Evolutionary conservation across 2,113 vertebrate genomes (phyloP), one percentile per base, ranked within the genome.

Genomic region (Esox niger): DNA sequence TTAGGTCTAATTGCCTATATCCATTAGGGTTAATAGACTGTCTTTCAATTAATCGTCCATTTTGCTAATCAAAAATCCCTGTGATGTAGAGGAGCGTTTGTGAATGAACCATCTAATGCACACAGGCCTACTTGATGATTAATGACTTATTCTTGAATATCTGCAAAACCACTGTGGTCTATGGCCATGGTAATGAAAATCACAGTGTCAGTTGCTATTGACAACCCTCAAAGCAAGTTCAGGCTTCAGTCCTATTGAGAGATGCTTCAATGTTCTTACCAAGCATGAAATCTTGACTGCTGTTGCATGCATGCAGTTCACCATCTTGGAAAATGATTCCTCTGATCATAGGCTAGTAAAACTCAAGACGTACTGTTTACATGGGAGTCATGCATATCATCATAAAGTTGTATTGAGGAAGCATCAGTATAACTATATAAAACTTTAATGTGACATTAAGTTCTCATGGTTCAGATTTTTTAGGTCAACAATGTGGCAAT

Each of bases 401-500:
- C n/a, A 21, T 23, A 52, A 52, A 52, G 47, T 23, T 23, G n/a
- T 52, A 52, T 7, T 6, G 8, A 21, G 21, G n/a, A 52, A 52
- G 47, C n/a, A 52, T 8, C n/a, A 52, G 15, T 43, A 10, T 43
- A 23, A 52, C 47, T 1, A 23, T 52, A 9, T 23, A 21, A 7
- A 3, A 52, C 47, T 52, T 21, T 52, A 3, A 21, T 52, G 47
- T 21, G 47, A 49, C 13, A 49, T 49, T 5, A 21, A 6, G 21
- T 70, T 70, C 29, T 38, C 23, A 58, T 27, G 23, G 47, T 52
- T n/a, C 47, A 52, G 1, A n/a, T 38, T 26, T 46, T 31, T 43
- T n/a, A 56, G 68, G 55, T 66, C 47, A 58, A n/a, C 65, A n/a
- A 43, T 17, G 1, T 64, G 29, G 47, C n/a, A 2, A 7, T 52